These are phyloP conservation scores for Cephus nigrinus DNA, from an alignment of 2,888 invertebrate species.

Conservation along the genomic window DNA sequence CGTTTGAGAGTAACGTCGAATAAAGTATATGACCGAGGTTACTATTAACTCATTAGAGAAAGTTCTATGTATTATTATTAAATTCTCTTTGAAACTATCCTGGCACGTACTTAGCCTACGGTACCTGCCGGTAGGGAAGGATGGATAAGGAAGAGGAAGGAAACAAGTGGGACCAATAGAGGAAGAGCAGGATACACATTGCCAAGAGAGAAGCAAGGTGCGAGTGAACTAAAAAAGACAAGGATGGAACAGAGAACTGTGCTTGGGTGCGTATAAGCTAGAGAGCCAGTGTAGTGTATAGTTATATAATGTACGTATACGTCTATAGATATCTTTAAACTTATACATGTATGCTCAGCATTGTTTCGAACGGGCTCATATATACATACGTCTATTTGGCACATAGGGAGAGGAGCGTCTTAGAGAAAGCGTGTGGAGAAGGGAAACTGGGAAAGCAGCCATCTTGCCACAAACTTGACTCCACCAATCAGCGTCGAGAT, in stretches of 20 bases:
- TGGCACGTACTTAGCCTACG: constrained; percentile 37
- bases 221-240: background rate
- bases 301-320: background rate
- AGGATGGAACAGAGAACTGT: background rate
- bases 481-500: constrained; percentile 66
- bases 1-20: constrained; percentile 40
- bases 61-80: constrained; percentile 58
- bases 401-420: constrained; percentile 53
- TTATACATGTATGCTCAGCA: constrained; percentile 41
- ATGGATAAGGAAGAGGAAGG: constrained; percentile 37
- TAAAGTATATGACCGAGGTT: constrained; percentile 49
- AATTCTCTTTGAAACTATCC: constrained; percentile 60
- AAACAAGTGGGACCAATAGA: constrained; percentile 17
- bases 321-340: background rate
- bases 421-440: constrained; percentile 50
- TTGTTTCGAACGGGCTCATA: constrained; percentile 60
- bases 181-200: constrained; percentile 24
- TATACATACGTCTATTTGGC: constrained; percentile 59
- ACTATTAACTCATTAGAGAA: constrained; percentile 63
- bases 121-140: constrained; percentile 34
- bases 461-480: constrained; percentile 67
- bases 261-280: background rate
- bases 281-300: background rate
- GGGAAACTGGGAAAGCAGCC: constrained; percentile 52
- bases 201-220: constrained; percentile 34